These are phyloP conservation scores for Macrotrachela quadricornifera DNA, from an alignment of 1,140 invertebrate genomes.

Conservation along the genomic window DNA sequence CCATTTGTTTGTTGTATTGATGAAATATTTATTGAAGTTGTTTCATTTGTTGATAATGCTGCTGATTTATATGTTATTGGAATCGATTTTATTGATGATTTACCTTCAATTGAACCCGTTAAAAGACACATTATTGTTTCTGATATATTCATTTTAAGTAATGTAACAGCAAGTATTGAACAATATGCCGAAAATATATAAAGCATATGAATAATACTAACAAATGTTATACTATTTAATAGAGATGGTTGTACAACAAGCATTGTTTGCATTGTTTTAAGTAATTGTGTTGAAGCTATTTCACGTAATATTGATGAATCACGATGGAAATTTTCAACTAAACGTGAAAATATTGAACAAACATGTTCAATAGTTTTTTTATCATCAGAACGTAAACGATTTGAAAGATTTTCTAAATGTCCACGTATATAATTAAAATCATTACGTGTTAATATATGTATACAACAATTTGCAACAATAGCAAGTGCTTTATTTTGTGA, in stretches of 20 bases:
- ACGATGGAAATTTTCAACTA: slow-evolving; percentile 85
- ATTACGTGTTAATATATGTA: slow-evolving; percentile 53
- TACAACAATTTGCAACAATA: slow-evolving; percentile 85
- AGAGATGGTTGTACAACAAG: slow-evolving; percentile 72
- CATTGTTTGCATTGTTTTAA: slow-evolving; percentile 50
- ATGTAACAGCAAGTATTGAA: no score
- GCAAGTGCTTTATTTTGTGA: slow-evolving; percentile 78
- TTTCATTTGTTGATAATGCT: no score
- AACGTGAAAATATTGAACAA: slow-evolving; percentile 73
- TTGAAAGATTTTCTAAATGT: slow-evolving; percentile 61
- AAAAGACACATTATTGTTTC: no score
- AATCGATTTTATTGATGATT: no score
- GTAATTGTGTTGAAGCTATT: slow-evolving; percentile 70
- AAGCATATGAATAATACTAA: slow-evolving; percentile 78
- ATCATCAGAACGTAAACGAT: slow-evolving; percentile 45
- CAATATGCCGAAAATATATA: slow-evolving; percentile 81
- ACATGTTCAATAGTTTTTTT: slow-evolving; percentile 46
- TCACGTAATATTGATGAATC: slow-evolving; percentile 71
- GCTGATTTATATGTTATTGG: no score
- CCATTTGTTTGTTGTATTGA: no score
- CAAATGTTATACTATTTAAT: slow-evolving; percentile 76
- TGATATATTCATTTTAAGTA: no score
- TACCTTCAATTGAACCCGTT: no score
- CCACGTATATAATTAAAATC: slow-evolving; percentile 77
- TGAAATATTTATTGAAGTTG: no score